Percentiles rank a stretch among this genome's conserved stretches.
Evolutionary conservation across 2,113 vertebrate genomes (phyloP).

Genomic region (Noturus placidus): DNA sequence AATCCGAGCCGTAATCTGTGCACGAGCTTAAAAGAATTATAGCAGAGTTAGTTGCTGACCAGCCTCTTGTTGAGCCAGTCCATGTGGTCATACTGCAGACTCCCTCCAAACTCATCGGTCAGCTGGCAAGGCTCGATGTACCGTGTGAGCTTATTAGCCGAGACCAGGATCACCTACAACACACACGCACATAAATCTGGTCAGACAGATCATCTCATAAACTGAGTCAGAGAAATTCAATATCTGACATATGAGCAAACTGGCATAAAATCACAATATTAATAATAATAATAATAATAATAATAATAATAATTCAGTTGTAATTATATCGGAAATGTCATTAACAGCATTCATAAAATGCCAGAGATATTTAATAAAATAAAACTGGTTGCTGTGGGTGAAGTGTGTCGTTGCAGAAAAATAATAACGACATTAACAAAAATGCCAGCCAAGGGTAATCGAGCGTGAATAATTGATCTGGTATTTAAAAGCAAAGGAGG

Average conservation of each 20-base stretch:
- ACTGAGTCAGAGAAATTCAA: background rate
- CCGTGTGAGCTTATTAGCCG: slow-evolving; percentile 94
- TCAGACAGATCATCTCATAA: background rate
- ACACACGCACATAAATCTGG: background rate
- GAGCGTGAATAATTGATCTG: slow-evolving; percentile 48
- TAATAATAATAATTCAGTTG: background rate
- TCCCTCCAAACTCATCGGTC: slow-evolving; percentile 97
- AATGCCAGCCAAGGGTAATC: slow-evolving; percentile 48
- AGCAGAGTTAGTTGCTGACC: slow-evolving; percentile 71
- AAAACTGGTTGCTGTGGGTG: background rate
- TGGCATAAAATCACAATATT: background rate
- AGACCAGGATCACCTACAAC: slow-evolving; percentile 94
- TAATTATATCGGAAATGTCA: background rate
- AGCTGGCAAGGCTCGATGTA: slow-evolving; percentile 97
- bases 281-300: background rate
- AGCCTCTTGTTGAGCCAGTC: slow-evolving; percentile 98
- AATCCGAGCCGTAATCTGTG: background rate
- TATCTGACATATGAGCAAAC: background rate
- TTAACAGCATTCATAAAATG: background rate
- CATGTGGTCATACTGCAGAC: slow-evolving; percentile 93
- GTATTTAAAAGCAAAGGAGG: slow-evolving; percentile 32
- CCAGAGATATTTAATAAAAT: background rate
- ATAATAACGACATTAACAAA: slow-evolving; percentile 3
- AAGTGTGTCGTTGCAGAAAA: slow-evolving; percentile 1
- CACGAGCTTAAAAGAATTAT: background rate